phyloP scores from a whole-genome alignment of 2,888 invertebrate genomes.

The Nomada flava region DNA sequence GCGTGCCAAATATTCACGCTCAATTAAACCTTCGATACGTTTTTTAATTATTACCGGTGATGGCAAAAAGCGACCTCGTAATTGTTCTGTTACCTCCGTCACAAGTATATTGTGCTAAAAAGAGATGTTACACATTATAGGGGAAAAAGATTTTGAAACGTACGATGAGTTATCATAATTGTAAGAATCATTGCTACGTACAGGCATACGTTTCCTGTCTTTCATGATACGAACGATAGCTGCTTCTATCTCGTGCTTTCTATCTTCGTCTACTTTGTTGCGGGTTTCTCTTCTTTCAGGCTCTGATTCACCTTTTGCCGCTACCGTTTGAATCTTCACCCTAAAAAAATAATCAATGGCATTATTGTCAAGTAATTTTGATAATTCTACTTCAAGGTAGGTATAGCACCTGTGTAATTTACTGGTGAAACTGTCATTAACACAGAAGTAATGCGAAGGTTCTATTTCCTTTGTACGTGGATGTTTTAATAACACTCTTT shows the following conservation, averaged over 20 bases:
- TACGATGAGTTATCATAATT: neutral
- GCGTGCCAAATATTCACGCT: slow-evolving; percentile 98
- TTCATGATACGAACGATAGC: slow-evolving; percentile 99
- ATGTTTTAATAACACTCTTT: slow-evolving; percentile 96
- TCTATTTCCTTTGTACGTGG: slow-evolving; percentile 99
- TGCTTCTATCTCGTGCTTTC: slow-evolving; percentile 99
- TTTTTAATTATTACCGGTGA: slow-evolving; percentile 99
- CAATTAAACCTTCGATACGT: slow-evolving; percentile 99
- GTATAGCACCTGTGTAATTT: slow-evolving; percentile 93
- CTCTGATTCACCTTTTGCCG: slow-evolving; percentile 98
- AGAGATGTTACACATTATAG: neutral
- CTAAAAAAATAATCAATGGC: slow-evolving; percentile 83
- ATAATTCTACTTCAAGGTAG: too few relatives aligned
- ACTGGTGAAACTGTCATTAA: slow-evolving; percentile 99
- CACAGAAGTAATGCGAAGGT: slow-evolving; percentile 95
- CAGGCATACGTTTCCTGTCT: slow-evolving; percentile 96
- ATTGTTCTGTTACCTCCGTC: slow-evolving; percentile 98
- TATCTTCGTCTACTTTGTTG: slow-evolving; percentile 98
- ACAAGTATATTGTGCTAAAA: slow-evolving; percentile 95
- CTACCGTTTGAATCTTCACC: slow-evolving; percentile 97
- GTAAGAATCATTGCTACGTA: slow-evolving; percentile 81
- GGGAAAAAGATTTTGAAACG: neutral
- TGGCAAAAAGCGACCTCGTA: slow-evolving; percentile 98
- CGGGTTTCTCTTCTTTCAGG: slow-evolving; percentile 99
- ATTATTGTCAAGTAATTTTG: too few relatives aligned